Conservation (phyloP, 2,113 vertebrate genomes). For the Cyanoderma ruficeps region DNA sequence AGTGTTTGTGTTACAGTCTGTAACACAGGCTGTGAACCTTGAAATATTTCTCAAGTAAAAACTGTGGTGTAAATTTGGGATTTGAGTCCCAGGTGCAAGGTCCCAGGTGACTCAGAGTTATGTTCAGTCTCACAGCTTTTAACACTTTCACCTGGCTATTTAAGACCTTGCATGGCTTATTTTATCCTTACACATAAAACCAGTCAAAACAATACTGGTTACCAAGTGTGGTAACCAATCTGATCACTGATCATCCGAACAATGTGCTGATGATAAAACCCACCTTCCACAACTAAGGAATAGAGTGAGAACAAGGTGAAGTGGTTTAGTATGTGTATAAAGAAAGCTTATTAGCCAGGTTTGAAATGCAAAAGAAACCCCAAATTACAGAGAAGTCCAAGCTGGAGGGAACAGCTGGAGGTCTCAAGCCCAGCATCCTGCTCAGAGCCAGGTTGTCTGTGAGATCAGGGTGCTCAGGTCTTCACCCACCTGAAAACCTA, state of each 20-base stretch:
- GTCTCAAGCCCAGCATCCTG: background rate
- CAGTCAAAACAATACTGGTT: background rate
- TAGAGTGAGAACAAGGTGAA: background rate
- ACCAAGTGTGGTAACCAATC: background rate
- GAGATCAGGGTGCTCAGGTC: background rate
- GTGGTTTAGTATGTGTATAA: background rate
- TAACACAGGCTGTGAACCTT: background rate
- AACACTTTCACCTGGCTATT: background rate
- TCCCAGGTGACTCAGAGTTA: background rate
- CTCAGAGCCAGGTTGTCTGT: background rate
- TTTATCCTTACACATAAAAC: background rate
- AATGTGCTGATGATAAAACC: background rate
- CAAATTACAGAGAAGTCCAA: background rate
- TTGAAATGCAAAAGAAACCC: background rate
- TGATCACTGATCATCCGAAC: background rate
- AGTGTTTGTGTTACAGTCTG: background rate
- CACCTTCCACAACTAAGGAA: background rate
- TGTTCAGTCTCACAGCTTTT: background rate
- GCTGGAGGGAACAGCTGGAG: background rate
- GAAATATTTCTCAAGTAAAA: background rate
- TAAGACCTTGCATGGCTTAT: background rate
- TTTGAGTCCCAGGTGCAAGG: background rate
- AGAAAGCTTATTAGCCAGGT: background rate
- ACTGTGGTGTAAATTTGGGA: background rate
- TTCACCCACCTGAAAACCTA: background rate